These are phyloP conservation scores for Bombyx mori DNA, from an alignment of 1,140 invertebrate genomes.

Conservation along the genomic window ASM3026992v2 NC_085131.1:1176501-1177000, in stretches of 20 bases:
- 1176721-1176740: background rate
- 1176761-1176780: slow-evolving; percentile 19
- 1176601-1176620: too few relatives aligned
- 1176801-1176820: slow-evolving; percentile 94
- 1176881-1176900: slow-evolving; percentile 78
- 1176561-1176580: too few relatives aligned
- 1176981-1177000: slow-evolving; percentile 96
- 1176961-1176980: slow-evolving; percentile 92
- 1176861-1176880: slow-evolving; percentile 79
- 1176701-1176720: background rate
- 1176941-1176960: slow-evolving; percentile 82
- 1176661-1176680: too few relatives aligned
- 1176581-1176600: too few relatives aligned
- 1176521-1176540: too few relatives aligned
- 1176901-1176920: slow-evolving; percentile 90
- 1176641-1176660: too few relatives aligned
- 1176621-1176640: too few relatives aligned
- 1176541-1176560: too few relatives aligned
- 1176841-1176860: slow-evolving; percentile 84
- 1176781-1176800: slow-evolving; percentile 72
- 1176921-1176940: slow-evolving; percentile 87
- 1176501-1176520: too few relatives aligned
- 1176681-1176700: too few relatives aligned
- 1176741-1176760: background rate
- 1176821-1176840: slow-evolving; percentile 92